Conservation (phyloP, 2,797 vertebrate species). For the Microchirus variegatus region DNA sequence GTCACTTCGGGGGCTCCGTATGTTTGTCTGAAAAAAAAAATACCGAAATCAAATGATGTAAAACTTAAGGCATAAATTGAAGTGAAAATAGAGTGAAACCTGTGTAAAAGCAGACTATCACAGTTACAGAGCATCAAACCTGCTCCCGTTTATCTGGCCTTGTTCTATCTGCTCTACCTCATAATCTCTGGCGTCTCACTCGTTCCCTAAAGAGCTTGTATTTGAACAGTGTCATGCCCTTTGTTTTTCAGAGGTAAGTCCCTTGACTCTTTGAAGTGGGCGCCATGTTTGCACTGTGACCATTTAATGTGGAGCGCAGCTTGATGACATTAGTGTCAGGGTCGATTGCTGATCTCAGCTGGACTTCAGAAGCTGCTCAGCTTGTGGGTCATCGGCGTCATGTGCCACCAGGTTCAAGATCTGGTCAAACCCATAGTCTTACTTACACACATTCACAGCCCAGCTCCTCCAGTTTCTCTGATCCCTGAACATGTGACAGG, state of each 20-base stretch:
- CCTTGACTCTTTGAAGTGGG: slow-evolving; percentile 64
- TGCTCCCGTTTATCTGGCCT: slow-evolving; percentile 48
- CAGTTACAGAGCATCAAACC: slow-evolving; percentile 38
- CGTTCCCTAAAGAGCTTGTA: slow-evolving; percentile 28
- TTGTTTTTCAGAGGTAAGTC: slow-evolving; percentile 63
- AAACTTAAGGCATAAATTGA: no score
- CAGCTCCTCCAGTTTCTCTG: slow-evolving; percentile 56
- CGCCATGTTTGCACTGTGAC: slow-evolving; percentile 69
- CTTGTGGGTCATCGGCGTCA: slow-evolving; percentile 65
- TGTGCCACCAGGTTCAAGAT: slow-evolving; percentile 71
- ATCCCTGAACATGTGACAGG: slow-evolving; percentile 77
- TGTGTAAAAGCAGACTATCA: slow-evolving; percentile 22
- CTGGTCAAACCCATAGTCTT: slow-evolving; percentile 72
- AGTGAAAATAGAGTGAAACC: not conserved
- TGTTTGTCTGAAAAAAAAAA: no score
- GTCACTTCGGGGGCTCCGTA: no score
- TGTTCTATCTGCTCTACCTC: slow-evolving; percentile 25
- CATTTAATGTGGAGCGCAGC: slow-evolving; percentile 60
- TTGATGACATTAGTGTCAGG: slow-evolving; percentile 77
- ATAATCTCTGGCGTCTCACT: slow-evolving; percentile 40
- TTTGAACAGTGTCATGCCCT: slow-evolving; percentile 65
- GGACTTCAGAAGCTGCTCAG: slow-evolving; percentile 55
- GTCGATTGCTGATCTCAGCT: slow-evolving; percentile 67
- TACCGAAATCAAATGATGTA: no score
- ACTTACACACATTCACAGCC: slow-evolving; percentile 59